Evolutionary conservation across 2,888 invertebrate species (phyloP), one percentile per base, ranked within the genome.

Genomic region (Brachyptera putata): DNA sequence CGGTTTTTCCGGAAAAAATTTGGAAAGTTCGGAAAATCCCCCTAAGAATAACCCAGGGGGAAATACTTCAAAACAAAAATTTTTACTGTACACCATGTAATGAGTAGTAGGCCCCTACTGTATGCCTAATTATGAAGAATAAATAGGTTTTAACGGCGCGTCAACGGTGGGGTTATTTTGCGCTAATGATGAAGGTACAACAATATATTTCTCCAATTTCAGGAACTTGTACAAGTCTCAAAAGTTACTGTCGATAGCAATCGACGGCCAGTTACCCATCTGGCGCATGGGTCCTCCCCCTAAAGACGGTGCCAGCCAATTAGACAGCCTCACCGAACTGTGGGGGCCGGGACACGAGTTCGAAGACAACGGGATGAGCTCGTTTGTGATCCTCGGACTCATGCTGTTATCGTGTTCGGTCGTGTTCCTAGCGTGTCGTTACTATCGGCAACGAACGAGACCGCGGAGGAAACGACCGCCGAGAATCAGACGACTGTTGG

Each of bases 151-250:
- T n/a, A n/a, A n/a, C n/a, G n/a, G n/a, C n/a, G n/a, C n/a, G n/a
- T n/a, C n/a, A n/a, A n/a, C n/a, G n/a, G n/a, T n/a, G n/a, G n/a
- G n/a, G n/a, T n/a, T n/a, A n/a, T n/a, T n/a, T n/a, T n/a, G n/a
- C n/a, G n/a, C n/a, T n/a, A n/a, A n/a, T n/a, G n/a, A n/a, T n/a
- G n/a, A n/a, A n/a, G n/a, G n/a, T n/a, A n/a, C n/a, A n/a, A n/a
- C n/a, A n/a, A n/a, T n/a, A n/a, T n/a, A n/a, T n/a, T n/a, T n/a
- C n/a, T n/a, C 30, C 58, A 63, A 25, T 75, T 75, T 56, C 72
- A 86, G 87, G 53, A 87, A 89, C 68, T 79, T 90, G 30, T 86
- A 88, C 71, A 88, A 89, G 64, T 83, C 88, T 1, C 89, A 90
- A 67, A 89, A 87, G 66, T 71, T 87, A 11, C 78, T 90, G 49